A percentile compares a stretch with the other conserved stretches of the same genome.
These are phyloP conservation scores for Lepisosteus osseus DNA, from an alignment of 2,113 vertebrate genomes.

Conservation along the genomic window DNA sequence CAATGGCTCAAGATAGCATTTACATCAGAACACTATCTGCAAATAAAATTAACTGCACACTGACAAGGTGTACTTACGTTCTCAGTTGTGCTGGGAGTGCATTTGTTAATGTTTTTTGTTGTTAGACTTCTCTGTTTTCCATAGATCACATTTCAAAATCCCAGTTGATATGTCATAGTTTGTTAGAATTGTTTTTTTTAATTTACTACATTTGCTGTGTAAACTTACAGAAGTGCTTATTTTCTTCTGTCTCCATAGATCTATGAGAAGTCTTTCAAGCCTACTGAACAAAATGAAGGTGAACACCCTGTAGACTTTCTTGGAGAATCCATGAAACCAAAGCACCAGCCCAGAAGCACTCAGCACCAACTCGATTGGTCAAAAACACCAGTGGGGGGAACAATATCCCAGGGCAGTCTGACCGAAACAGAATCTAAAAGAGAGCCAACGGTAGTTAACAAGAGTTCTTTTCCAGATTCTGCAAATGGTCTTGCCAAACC, in stretches of 20 bases:
- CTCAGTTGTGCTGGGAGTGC: no score
- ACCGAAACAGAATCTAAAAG: slow-evolving; percentile 71
- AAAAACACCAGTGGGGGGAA: slow-evolving; percentile 63
- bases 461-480: slow-evolving; percentile 68
- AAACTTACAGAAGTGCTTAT: slow-evolving; percentile 13
- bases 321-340: slow-evolving; percentile 87
- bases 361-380: slow-evolving; percentile 87
- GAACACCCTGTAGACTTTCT: slow-evolving; percentile 82
- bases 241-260: slow-evolving; percentile 64
- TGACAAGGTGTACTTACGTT: no score
- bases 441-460: slow-evolving; percentile 70
- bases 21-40: no score
- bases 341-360: slow-evolving; percentile 87
- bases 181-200: no score
- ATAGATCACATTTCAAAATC: no score
- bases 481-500: slow-evolving; percentile 72
- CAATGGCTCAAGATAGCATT: no score
- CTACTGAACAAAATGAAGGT: slow-evolving; percentile 77
- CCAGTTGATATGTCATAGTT: no score
- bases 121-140: no score
- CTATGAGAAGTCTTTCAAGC: slow-evolving; percentile 85
- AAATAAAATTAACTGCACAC: no score
- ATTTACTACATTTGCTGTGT: no score
- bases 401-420: slow-evolving; percentile 71
- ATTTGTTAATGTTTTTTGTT: no score